Evolutionary conservation across 2,797 vertebrate species (phyloP).

Genomic region (Syncerus caffer): DNA sequence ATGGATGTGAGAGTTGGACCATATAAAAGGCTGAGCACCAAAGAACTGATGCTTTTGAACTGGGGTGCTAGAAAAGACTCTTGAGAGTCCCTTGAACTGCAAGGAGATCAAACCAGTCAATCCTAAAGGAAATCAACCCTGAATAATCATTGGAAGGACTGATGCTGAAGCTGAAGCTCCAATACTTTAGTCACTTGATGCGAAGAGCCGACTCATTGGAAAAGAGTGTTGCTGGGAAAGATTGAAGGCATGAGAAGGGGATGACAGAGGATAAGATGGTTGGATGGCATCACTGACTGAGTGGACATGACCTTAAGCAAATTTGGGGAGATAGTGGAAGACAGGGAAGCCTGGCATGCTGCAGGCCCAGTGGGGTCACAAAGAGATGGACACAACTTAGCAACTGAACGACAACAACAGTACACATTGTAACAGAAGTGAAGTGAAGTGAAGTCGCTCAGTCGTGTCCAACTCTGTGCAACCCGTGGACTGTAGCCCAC

Average conservation of each 20-base stretch:
- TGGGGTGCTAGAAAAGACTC: background rate
- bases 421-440: no score
- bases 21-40: background rate
- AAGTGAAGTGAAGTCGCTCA: no score
- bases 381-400: background rate
- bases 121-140: background rate
- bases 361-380: background rate
- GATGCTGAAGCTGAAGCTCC: background rate
- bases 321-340: background rate
- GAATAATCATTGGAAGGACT: background rate
- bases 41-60: background rate
- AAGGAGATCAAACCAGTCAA: background rate
- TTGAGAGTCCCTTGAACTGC: background rate
- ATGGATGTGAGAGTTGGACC: background rate
- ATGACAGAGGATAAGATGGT: background rate
- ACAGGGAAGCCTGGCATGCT: background rate
- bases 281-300: background rate
- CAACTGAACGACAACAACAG: background rate
- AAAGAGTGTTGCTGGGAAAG: background rate
- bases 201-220: background rate
- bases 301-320: background rate
- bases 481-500: no score
- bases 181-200: background rate
- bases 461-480: no score
- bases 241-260: background rate